Evolutionary conservation across 2,113 vertebrate genomes (phyloP).

Genomic region (Neolamprologus longior): DNA sequence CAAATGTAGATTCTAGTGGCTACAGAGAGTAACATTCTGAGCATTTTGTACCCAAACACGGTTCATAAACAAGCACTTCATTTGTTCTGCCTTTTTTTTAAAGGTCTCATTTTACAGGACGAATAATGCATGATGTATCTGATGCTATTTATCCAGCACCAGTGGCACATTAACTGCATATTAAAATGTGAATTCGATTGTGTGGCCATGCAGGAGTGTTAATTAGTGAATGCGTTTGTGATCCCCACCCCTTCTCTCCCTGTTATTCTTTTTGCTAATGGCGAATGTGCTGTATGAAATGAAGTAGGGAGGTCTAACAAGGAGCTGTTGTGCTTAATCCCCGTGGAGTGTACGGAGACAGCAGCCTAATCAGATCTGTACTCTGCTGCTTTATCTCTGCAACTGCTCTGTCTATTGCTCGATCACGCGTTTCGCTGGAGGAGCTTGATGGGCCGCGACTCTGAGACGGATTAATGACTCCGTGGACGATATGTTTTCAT

Average conservation of each 20-base stretch:
- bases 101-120: not conserved
- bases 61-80: conserved; percentile 7
- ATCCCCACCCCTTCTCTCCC: not conserved
- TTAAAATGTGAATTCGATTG: conserved; percentile 15
- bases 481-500: conserved; percentile 16
- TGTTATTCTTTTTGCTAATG: conserved; percentile 30
- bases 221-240: conserved; percentile 20
- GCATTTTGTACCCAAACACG: conserved; percentile 20
- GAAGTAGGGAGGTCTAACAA: conserved; percentile 47
- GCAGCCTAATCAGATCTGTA: conserved; percentile 55
- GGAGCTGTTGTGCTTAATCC: conserved; percentile 50
- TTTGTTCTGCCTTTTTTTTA: conserved; percentile 25
- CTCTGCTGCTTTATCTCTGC: conserved; percentile 47
- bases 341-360: conserved; percentile 30
- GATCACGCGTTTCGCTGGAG: conserved; percentile 36
- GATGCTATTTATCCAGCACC: conserved; percentile 36
- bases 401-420: conserved; percentile 29
- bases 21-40: conserved; percentile 9
- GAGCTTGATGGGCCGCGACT: conserved; percentile 16
- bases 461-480: conserved; percentile 49
- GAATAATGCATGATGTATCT: conserved; percentile 29
- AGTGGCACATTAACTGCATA: conserved; percentile 23
- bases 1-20: conserved; percentile 13
- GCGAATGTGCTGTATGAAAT: conserved; percentile 2
- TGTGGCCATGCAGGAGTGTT: conserved; percentile 13